Evolutionary conservation across 2,797 vertebrate genomes (phyloP).

Genomic region (Mus minutoides): DNA sequence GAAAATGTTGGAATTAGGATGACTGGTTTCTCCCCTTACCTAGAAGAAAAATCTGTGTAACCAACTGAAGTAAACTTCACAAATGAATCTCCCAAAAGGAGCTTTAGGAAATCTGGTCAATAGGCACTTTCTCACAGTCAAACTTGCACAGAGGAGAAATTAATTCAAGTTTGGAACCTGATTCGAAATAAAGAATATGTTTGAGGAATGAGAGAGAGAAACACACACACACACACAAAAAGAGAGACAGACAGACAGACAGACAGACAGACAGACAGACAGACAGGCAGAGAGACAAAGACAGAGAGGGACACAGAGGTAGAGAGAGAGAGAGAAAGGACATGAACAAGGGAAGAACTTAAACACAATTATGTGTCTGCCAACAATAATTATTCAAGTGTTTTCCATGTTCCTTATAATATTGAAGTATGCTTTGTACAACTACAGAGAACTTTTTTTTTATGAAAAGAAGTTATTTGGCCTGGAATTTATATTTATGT

Average conservation of each 20-base stretch:
- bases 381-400: constrained; percentile 58
- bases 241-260: neutral
- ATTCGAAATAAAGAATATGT: constrained; percentile 32
- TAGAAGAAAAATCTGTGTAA: constrained; percentile 1
- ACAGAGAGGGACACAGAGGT: neutral
- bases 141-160: constrained; percentile 27
- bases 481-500: constrained; percentile 63
- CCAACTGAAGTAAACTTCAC: neutral
- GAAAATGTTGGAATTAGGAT: constrained; percentile 10
- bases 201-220: neutral
- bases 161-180: constrained; percentile 49
- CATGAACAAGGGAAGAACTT: neutral
- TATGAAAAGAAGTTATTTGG: constrained; percentile 53
- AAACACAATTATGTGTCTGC: constrained; percentile 5
- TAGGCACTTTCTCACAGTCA: neutral
- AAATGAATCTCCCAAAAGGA: constrained; percentile 44
- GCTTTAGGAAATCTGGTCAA: neutral
- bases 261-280: neutral
- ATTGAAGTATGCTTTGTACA: constrained; percentile 51
- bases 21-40: neutral
- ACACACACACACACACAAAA: no score
- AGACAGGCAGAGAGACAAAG: neutral
- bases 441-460: constrained; percentile 6
- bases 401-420: constrained; percentile 61
- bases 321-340: neutral